These are phyloP conservation scores for Harlomillsia oculata DNA, from an alignment of 1,140 invertebrate genomes.

Conservation along the genomic window DNA sequence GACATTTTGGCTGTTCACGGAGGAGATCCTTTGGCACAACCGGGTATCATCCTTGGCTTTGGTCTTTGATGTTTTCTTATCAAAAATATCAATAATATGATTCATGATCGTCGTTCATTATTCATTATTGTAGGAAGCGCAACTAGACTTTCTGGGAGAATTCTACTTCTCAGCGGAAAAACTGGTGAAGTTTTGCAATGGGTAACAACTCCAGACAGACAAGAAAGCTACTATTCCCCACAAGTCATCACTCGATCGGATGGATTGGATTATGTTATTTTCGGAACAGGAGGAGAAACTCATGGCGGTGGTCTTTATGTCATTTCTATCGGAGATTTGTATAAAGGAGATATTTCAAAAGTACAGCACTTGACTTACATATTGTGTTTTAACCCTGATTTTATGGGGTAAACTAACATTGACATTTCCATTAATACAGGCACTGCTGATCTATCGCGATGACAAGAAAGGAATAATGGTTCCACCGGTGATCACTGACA, in stretches of 20 bases:
- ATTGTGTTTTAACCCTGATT: too few relatives aligned
- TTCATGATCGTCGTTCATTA: not conserved
- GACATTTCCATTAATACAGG: too few relatives aligned
- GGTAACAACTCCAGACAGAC: conserved; percentile 50
- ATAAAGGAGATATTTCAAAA: conserved; percentile 47
- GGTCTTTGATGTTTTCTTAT: too few relatives aligned
- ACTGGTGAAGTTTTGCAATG: conserved; percentile 54
- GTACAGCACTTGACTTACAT: too few relatives aligned
- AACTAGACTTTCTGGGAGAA: conserved; percentile 45
- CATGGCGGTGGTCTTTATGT: conserved; percentile 59
- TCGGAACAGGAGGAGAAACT: conserved; percentile 65
- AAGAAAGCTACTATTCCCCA: conserved; percentile 62
- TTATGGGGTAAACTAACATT: too few relatives aligned
- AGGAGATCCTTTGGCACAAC: conserved; percentile 46
- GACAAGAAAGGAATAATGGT: conserved; percentile 46
- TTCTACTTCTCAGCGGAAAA: conserved; percentile 61
- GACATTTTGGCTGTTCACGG: conserved; percentile 64
- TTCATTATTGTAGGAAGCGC: conserved; percentile 37
- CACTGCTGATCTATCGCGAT: conserved; percentile 39
- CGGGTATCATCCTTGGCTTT: conserved; percentile 37
- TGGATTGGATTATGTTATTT: conserved; percentile 50
- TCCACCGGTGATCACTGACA: conserved; percentile 61
- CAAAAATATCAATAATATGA: not conserved
- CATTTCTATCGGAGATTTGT: conserved; percentile 49
- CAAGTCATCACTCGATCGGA: conserved; percentile 50